Evolutionary conservation across 2,113 vertebrate genomes (phyloP), one percentile per base, ranked within the genome.

Genomic region (Dryoscopus gambensis): DNA sequence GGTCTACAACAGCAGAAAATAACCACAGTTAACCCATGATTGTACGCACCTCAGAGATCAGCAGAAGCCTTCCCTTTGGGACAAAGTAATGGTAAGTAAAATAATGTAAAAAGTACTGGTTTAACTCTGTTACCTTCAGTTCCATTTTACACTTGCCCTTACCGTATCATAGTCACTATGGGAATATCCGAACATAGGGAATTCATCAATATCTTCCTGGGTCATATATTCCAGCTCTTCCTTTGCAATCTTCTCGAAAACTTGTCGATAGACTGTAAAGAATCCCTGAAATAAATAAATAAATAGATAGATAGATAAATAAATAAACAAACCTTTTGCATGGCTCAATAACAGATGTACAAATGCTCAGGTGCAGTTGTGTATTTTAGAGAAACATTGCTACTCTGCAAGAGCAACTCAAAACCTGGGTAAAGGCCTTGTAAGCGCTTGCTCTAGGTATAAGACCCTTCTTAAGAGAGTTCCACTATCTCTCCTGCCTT

Each of bases 111-210:
- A 57, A 76, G 53, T 6, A 85, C 65, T 25, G 7, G 44, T 18
- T 85, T 64, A 64, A 57, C 16, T 20, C 9, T 0, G 0, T 28
- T 73, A 65, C 37, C 76, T 80, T 47, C 25, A 75, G 33, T 9
- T 71, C 31, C 52, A 15, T 71, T 80, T 50, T 37, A 73, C 9
- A 20, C 16, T 37, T 89, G 64, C 6, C 46, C 71, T 98, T 98
- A 99, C 99, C 76, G 95, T 98, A 90, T 99, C 99, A 67, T 99
- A 99, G 95, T 99, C 99, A 67, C 99, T 99, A 76, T 98, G 96
- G 12, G 99, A 99, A 88, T 98, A 98, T 94, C 99, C 99, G 56
- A 99, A 99, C 20, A 94, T 87, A 40, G 99, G 99, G 93, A 99
- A 99, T 73, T 98, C 98, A 35, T 98, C 98, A 4, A 67, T 74